A percentile compares a stretch with the other conserved stretches of the same genome.
Conservation (phyloP, 2,888 invertebrate genomes). For the Mythimna pallens region DNA sequence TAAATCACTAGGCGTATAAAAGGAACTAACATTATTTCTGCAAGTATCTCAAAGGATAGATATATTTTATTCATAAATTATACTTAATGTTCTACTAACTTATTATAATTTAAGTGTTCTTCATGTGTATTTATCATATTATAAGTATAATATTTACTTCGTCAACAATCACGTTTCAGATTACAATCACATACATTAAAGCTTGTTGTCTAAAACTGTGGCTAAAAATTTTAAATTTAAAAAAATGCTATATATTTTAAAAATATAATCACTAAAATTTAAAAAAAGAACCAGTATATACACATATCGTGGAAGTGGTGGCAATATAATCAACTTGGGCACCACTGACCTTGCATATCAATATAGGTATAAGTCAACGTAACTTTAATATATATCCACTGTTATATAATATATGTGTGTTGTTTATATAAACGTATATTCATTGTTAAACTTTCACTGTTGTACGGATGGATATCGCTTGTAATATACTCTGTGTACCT, state of each 20-base stretch:
- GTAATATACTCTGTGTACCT: constrained; percentile 61
- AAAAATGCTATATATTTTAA: constrained; percentile 1
- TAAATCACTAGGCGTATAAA: background rate
- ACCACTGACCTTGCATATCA: constrained; percentile 83
- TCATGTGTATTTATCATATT: constrained; percentile 24
- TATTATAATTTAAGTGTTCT: constrained; percentile 30
- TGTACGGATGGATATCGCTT: constrained; percentile 69
- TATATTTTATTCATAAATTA: constrained; percentile 15
- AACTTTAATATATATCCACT: constrained; percentile 70
- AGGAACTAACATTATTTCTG: background rate
- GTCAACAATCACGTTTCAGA: constrained; percentile 10
- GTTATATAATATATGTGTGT: constrained; percentile 69
- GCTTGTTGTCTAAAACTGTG: constrained; percentile 11
- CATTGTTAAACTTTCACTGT: constrained; percentile 71
- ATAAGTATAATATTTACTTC: constrained; percentile 1
- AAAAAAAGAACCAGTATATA: constrained; percentile 77
- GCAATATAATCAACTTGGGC: constrained; percentile 57
- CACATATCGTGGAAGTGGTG: constrained; percentile 80
- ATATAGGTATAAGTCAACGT: constrained; percentile 74
- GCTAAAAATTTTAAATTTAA: constrained; percentile 14
- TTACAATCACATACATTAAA: background rate
- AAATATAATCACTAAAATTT: constrained; percentile 42
- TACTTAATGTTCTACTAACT: constrained; percentile 15
- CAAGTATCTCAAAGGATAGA: constrained; percentile 29
- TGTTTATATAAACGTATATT: constrained; percentile 67